These are phyloP conservation scores for Pogonomyrmex barbatus DNA, from an alignment of 1,140 invertebrate species.

Conservation along the genomic window DNA sequence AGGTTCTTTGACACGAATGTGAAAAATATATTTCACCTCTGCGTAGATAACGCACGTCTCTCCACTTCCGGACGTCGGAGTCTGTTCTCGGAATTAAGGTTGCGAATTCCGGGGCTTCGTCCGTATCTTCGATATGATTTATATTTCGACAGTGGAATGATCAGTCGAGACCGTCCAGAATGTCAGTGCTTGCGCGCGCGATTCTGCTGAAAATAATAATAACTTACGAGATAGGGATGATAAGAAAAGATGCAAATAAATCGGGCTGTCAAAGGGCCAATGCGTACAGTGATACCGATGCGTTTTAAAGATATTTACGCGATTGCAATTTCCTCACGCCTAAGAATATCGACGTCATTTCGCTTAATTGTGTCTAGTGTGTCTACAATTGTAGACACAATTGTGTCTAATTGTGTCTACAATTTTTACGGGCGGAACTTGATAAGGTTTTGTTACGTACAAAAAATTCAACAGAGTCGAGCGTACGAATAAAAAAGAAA, in stretches of 20 bases:
- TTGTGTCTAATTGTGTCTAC: too few relatives aligned
- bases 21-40: slow-evolving; percentile 19
- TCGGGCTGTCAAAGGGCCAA: neutral
- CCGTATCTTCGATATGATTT: slow-evolving; percentile 7
- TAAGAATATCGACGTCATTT: neutral
- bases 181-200: neutral
- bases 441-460: neutral
- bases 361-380: neutral
- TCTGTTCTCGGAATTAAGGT: slow-evolving; percentile 6
- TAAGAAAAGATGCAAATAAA: slow-evolving; percentile 11
- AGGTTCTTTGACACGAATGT: neutral
- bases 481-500: neutral
- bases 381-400: too few relatives aligned
- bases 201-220: neutral
- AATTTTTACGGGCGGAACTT: neutral
- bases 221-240: neutral
- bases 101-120: neutral
- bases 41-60: neutral
- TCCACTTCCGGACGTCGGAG: neutral
- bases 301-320: neutral
- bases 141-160: neutral
- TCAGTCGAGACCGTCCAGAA: neutral
- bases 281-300: neutral
- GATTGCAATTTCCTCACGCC: neutral
- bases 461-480: neutral